Conservation (phyloP, 2,797 vertebrate species). For the Lepus townsendii region DNA sequence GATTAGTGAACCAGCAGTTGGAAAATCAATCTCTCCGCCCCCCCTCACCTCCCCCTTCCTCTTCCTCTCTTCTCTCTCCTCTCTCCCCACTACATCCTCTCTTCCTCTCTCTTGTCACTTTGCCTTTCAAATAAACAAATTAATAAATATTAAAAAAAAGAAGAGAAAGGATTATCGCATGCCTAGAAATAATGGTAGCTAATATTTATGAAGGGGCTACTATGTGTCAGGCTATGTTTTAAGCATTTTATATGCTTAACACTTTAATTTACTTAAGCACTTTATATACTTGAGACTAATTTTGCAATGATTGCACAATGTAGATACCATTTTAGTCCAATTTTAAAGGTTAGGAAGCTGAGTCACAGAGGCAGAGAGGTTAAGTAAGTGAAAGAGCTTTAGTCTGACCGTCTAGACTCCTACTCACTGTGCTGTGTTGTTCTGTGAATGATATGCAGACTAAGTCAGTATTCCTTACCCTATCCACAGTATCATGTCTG, state of each 20-base stretch:
- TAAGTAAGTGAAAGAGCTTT: slow-evolving; percentile 16
- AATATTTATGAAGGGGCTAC: not conserved
- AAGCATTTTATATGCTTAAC: not conserved
- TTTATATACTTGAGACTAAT: not conserved
- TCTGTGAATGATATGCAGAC: not conserved
- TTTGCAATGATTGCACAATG: not conserved
- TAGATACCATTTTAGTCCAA: not conserved
- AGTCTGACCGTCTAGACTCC: not conserved
- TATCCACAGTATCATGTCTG: not conserved
- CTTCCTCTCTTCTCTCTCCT: no score
- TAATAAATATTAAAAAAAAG: no score
- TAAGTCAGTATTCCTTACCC: not conserved
- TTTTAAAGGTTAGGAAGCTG: not conserved
- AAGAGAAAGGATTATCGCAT: no score
- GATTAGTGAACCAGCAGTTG: no score
- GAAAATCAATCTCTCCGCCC: no score
- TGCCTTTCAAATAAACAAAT: no score
- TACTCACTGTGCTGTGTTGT: not conserved
- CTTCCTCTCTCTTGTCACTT: no score
- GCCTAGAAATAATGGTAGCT: not conserved
- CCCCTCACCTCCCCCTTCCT: no score
- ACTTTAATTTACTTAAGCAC: not conserved
- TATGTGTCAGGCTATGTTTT: not conserved
- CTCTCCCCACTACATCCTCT: no score
- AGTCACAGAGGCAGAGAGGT: not conserved